Base-by-base conservation (phyloP, 2,113 vertebrate species). In the Hirundichthys speculiger region DNA sequence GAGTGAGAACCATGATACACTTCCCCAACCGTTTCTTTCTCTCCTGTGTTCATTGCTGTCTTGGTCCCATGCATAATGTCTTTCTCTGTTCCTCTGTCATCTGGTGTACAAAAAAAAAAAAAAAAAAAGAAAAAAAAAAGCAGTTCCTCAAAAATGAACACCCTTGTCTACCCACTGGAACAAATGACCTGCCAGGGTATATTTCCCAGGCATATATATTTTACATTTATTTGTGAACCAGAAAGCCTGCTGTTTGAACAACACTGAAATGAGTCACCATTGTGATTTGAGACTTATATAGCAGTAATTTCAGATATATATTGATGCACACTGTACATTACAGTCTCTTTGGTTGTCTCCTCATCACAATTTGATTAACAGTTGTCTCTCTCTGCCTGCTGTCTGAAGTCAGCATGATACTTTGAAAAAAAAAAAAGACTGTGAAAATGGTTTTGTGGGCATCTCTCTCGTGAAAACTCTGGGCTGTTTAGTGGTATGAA, bases 1-100 rank as follows among this genome's bases (percentile, higher is more conserved):
- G 56, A 77, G 61, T 24, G 43, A 62, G 48, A 60, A 56, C 12
- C 56, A 43, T 54, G 46, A 62, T 75, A 48, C 62, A 69, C 58
- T 74, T 34, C 6, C 30, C 30, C 9, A 10, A 34, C 67, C 58
- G 21, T 21, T 14, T 7, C 48, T 24, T 20, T 24, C 30, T 55
- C 27, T 45, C 18, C 43, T 56, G 42, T 69, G n/a, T 20, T 40
- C 3, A 40, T 15, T 22, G 13, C 10, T 19, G n/a, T 63, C n/a
- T 24, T 42, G 48, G 5, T 63, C 5, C 48, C 5, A 4, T 30
- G n/a, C 46, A 24, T 46, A 56, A 50, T 43, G 43, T 18, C 18
- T 48, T 54, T 48, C 10, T 40, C 19, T 30, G 2, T 41, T 63
- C n/a, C 16, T 42, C 27, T 47, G 20, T 47, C 20, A 12, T 21